Evolutionary conservation across 2,113 vertebrate genomes (phyloP), one percentile per base, ranked within the genome.

Genomic region (Pedetes capensis): DNA sequence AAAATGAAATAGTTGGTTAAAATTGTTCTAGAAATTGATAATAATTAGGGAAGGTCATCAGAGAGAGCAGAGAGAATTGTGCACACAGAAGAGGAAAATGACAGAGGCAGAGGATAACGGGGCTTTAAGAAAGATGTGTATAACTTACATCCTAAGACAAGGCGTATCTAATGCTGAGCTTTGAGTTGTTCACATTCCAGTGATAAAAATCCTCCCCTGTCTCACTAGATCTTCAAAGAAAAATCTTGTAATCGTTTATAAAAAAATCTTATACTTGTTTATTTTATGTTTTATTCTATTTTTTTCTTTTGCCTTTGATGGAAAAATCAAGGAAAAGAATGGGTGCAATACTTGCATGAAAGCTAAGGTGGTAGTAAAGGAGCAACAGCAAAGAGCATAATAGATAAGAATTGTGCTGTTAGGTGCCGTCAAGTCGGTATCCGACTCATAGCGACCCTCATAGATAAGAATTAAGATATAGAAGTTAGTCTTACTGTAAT

Each of bases 81-180:
- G 7, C 4, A 39, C 16, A 5, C 13, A 10, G 22, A 42, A 42
- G n/a, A 39, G 44, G 42, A 64, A 61, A 68, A 55, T 49, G 47
- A 1, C 25, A 37, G 3, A 47, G 27, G 37, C 2, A 23, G 4
- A 53, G 34, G 27, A 49, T 11, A 16, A 22, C 8, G 13, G 7
- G 2, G 14, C 8, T 8, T n/a, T 11, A 10, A 3, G 34, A 89
- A 53, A 47, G 8, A 12, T 0, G 1, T 9, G 8, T 14, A 34
- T 27, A 37, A 13, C 2, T 80, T 57, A 29, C 37, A 2, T 39
- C 94, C 39, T n/a, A 55, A 63, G 32, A 66, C 3, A 22, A 72
- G 34, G 0, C 7, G 16, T 27, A 12, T 22, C 32, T 64, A 20
- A 20, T 2, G 10, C 34, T 32, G 47, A 39, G 12, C 66, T 84